Evolutionary conservation across 2,888 invertebrate species (phyloP).

Genomic region (Meghimatium bilineatum): DNA sequence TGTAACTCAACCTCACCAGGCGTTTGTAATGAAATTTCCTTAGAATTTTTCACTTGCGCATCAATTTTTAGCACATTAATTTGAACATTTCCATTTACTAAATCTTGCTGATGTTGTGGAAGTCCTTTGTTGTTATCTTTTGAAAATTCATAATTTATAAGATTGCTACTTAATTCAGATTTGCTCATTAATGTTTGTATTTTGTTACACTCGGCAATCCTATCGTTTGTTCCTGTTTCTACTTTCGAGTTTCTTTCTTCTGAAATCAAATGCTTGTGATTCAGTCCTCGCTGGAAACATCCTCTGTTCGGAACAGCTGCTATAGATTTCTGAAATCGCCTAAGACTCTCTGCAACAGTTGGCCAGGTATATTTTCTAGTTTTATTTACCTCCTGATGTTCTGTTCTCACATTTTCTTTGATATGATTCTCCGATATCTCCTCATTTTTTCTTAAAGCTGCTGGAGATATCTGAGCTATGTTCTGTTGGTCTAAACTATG

Average conservation of each 20-base stretch:
- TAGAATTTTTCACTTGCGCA: not conserved
- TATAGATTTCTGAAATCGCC: constrained; percentile 43
- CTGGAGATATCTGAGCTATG: not conserved
- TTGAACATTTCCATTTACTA: not conserved
- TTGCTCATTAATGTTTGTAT: no score
- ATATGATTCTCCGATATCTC: not conserved
- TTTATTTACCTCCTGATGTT: not conserved
- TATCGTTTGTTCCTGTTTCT: not conserved
- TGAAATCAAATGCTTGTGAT: not conserved
- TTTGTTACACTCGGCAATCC: not conserved
- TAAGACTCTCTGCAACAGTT: constrained; percentile 44
- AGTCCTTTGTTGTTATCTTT: not conserved
- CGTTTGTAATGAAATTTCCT: not conserved
- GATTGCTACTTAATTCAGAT: no score
- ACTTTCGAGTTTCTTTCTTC: not conserved
- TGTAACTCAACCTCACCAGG: not conserved
- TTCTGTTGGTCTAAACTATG: not conserved
- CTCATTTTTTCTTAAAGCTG: not conserved
- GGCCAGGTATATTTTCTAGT: constrained; percentile 43
- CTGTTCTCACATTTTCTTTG: not conserved
- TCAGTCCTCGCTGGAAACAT: constrained; percentile 10
- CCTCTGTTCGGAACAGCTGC: constrained; percentile 6
- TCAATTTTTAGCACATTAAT: no score
- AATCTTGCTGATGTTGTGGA: not conserved
- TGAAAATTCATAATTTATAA: no score